Evolutionary conservation across 2,888 invertebrate species (phyloP).

Genomic region (Synanthedon vespiformis): DNA sequence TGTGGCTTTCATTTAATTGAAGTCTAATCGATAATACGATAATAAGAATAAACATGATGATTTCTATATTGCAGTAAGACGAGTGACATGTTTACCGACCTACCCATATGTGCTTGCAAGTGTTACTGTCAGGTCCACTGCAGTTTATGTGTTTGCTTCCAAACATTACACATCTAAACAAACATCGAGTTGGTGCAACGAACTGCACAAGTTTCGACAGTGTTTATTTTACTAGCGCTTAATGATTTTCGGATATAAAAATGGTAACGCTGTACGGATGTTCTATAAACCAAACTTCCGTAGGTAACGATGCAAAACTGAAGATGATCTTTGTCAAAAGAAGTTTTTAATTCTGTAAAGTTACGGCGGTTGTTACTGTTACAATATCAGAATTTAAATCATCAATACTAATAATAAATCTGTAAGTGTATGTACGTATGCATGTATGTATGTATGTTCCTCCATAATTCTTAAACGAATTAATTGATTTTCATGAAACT

Average conservation of each 20-base stretch:
- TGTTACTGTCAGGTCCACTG: conserved; percentile 28
- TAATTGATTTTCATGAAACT: too few relatives aligned
- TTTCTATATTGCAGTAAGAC: not conserved
- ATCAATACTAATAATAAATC: too few relatives aligned
- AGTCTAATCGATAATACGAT: too few relatives aligned
- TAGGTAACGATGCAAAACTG: too few relatives aligned
- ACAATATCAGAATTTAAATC: too few relatives aligned
- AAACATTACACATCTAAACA: conserved; percentile 44
- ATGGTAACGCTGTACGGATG: conserved; percentile 27
- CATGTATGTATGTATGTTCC: too few relatives aligned
- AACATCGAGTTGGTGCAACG: conserved; percentile 34
- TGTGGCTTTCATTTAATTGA: too few relatives aligned
- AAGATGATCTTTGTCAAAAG: too few relatives aligned
- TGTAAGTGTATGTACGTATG: too few relatives aligned
- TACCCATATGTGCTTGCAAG: conserved; percentile 22
- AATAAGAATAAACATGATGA: not conserved
- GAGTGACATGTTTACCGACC: not conserved
- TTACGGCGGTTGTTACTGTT: too few relatives aligned
- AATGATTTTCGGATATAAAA: conserved; percentile 31
- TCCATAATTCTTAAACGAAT: too few relatives aligned
- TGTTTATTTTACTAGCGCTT: conserved; percentile 29
- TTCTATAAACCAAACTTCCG: conserved; percentile 10
- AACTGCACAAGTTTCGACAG: conserved; percentile 18
- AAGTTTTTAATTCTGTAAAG: too few relatives aligned
- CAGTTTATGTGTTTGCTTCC: conserved; percentile 40